Base-by-base conservation (phyloP, 2,113 vertebrate genomes). In the Garra rufa region DNA sequence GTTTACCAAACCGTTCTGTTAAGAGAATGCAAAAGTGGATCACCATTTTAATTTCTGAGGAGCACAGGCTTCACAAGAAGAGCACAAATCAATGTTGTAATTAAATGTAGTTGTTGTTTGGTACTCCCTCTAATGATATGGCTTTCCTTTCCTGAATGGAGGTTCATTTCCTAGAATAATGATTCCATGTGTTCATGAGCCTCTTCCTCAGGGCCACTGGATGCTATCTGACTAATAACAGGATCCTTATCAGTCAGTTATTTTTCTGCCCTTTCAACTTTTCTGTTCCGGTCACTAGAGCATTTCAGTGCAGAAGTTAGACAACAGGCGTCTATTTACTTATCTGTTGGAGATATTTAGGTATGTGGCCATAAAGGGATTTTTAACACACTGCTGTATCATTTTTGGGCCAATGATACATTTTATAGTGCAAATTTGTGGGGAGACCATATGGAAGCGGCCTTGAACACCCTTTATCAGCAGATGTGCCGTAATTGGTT, bases 81-180 rank as follows among this genome's bases (percentile, higher is more conserved):
- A 34, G 21, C 19, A 21, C 67, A 86, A 84, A 86, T 84, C 84
- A 73, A 28, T 63, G 24, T 11, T 43, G 46, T 81, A 63, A 86
- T 86, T 76, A 88, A 88, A 81, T 73, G 77, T 81, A 38, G 71
- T 83, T 81, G 81, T 59, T 85, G 76, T 79, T 88, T 83, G 84
- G 84, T 52, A 9, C 57, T 52, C 76, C 38, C 70, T 70, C 77
- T 86, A 86, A 88, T 88, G 76, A 84, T 69, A 74, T 82, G 59
- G 55, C 63, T n/a, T 88, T 84, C 24, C 77, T 86, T 84, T 84
- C 77, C 84, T 86, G 70, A 78, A 57, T 55, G 43, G 30, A 34
- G 71, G 24, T 81, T 84, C 85, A 86, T 88, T 88, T 88, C 85
- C 87, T 88, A 73, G 73, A 17, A 38, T 88, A 86, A 88, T 88